Base-by-base conservation (phyloP, 2,888 invertebrate genomes). In the Meiosimyza platycephala region DNA sequence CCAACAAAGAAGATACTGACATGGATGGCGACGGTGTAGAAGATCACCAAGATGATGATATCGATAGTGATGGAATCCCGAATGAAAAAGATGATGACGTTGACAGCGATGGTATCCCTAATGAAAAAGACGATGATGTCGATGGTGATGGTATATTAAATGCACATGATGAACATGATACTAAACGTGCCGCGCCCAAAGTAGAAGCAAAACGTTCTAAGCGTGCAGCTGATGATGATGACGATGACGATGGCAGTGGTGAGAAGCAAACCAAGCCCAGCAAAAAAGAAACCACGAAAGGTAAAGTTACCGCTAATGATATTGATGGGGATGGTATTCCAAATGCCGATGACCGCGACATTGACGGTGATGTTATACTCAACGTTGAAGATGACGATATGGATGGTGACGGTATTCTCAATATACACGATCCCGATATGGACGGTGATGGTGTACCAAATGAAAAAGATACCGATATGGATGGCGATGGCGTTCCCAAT, bases 281-380 rank as follows among this genome's bases (percentile, higher is more conserved):
- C 28, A 28, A 22, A 57, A 22, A 57, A 28, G 18, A 57, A 7
- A 12, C 13, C 1, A 3, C 57, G 16, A 18, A 57, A 22, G 28
- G 18, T 22, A 28, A 22, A 22, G 57, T 13, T 12, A 18, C 57
- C 51, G 74, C 72, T 40, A 74, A 77, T 11, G 79, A 79, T 57
- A 79, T 84, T 68, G 88, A 88, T 77, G 87, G 86, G 80, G 90
- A 89, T 76, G 88, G 89, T 28, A 79, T 82, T 64, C 90, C 90
- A 47, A 90, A 90, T 85, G 87, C 86, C 51, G 78, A 79, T 59
- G 79, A 82, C 74, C 79, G 79, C 73, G 83, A 82, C 57, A 78
- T 79, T 11, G 79, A 80, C 72, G 79, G 79, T 77, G 85, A 84
- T 79, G 83, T 86, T 52, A 85, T 85, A 76, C 85, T 87, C 1